Evolutionary conservation across 2,113 vertebrate genomes (phyloP).

Genomic region (Myanophis thanlyinensis): DNA sequence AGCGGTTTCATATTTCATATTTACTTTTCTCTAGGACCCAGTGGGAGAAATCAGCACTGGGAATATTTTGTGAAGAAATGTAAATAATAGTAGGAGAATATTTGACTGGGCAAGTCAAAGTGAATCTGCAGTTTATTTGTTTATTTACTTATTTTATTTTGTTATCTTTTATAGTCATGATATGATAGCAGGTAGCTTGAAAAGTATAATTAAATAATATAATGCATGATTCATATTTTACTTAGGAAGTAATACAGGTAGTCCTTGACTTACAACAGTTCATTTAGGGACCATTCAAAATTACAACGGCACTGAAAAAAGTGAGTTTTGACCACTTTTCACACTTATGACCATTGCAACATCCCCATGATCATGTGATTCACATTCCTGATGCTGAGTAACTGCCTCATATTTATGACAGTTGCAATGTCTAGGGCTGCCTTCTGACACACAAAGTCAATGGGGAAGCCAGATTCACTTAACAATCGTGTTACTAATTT

Average conservation of each 20-base stretch:
- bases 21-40: background rate
- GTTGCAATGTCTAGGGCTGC: background rate
- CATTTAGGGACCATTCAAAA: background rate
- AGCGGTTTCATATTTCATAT: background rate
- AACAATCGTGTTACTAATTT: background rate
- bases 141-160: background rate
- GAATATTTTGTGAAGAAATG: background rate
- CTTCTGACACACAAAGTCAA: background rate
- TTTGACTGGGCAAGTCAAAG: background rate
- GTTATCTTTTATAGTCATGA: background rate
- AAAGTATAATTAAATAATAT: background rate
- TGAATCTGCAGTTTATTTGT: background rate
- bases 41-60: background rate
- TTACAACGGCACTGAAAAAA: background rate
- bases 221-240: background rate
- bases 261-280: background rate
- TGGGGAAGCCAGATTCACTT: background rate
- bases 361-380: background rate
- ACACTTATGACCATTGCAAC: background rate
- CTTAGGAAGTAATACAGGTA: background rate
- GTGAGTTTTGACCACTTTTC: background rate
- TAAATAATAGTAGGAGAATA: background rate
- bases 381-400: background rate
- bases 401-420: background rate
- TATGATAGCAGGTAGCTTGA: background rate